Evolutionary conservation across 2,797 vertebrate species (phyloP), one percentile per base, ranked within the genome.

Genomic region (Enteromius fasciolatus): DNA sequence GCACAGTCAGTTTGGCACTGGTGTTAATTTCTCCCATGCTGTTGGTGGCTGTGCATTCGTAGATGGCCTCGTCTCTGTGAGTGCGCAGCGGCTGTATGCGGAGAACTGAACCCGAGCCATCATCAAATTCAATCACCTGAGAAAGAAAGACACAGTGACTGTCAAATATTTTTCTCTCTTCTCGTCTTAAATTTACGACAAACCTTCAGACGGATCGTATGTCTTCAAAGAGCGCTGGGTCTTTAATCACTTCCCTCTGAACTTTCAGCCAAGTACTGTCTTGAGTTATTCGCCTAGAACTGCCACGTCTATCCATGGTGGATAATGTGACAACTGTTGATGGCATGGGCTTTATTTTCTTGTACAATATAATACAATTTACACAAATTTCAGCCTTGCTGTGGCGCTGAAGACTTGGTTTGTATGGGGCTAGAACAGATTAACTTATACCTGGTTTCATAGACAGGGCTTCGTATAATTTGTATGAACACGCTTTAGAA

Each of bases 61-160:
- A 99, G 91, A 99, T 97, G 50, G 98, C 98, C 90, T 99, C 98
- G 10, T 99, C 98, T 76, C 98, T 95, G 90, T 97, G 97, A 14
- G 96, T 97, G 33, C 98, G 96, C 84, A 99, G 91, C 0, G 98
- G 98, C 89, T 99, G 98, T 92, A 99, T 99, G 87, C 98, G 94
- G 87, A 99, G 94, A 31, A 99, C 97, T 0, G 97, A 99, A 86
- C 97, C 97, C 2, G 97, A 96, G 31, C 97, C 97, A 1, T 98
- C 97, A 61, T 99, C 98, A 86, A 99, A 99, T 91, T 99, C 98
- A 23, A 99, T 99, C 85, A 99, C 97, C 98, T 99, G 78, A 74
- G 68, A 83, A 63, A 84, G 59, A 18, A 69, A 31, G 77, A 82
- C 66, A 75, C 80, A 48, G 46, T 48, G 46, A 66, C 44, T 3